phyloP scores from a whole-genome alignment of 1,140 invertebrate genomes.

The Diplogasteroides magnus region DNA sequence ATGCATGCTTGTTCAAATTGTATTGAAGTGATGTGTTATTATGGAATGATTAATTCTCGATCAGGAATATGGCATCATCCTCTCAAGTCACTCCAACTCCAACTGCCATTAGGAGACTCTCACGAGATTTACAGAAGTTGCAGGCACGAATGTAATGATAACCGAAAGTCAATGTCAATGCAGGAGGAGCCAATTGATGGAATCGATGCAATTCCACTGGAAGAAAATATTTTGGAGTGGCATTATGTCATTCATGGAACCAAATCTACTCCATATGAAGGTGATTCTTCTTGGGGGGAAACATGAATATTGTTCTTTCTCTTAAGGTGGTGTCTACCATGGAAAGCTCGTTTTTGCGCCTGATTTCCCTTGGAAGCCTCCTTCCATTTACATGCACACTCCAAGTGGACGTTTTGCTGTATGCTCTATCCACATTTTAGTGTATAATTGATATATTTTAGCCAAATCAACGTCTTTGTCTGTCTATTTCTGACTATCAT shows the following conservation, averaged over 20 bases:
- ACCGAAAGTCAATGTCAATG: background rate
- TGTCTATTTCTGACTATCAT: conserved; percentile 95
- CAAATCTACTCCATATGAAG: conserved; percentile 81
- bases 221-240: conserved; percentile 92
- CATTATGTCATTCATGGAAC: conserved; percentile 87
- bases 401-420: conserved; percentile 72
- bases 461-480: conserved; percentile 68
- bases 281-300: no score
- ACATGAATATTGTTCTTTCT: background rate
- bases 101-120: conserved; percentile 21
- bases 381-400: conserved; percentile 95
- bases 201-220: conserved; percentile 83
- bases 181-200: conserved; percentile 84
- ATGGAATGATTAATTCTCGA: background rate
- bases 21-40: no score
- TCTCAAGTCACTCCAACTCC: conserved; percentile 56
- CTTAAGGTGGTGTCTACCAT: conserved; percentile 80
- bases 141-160: conserved; percentile 2
- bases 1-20: no score
- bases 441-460: background rate
- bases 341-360: conserved; percentile 91
- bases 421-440: background rate
- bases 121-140: conserved; percentile 22
- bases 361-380: conserved; percentile 96
- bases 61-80: background rate